Evolutionary conservation across 2,888 invertebrate species (phyloP).

Genomic region (Orthosia gracilis): DNA sequence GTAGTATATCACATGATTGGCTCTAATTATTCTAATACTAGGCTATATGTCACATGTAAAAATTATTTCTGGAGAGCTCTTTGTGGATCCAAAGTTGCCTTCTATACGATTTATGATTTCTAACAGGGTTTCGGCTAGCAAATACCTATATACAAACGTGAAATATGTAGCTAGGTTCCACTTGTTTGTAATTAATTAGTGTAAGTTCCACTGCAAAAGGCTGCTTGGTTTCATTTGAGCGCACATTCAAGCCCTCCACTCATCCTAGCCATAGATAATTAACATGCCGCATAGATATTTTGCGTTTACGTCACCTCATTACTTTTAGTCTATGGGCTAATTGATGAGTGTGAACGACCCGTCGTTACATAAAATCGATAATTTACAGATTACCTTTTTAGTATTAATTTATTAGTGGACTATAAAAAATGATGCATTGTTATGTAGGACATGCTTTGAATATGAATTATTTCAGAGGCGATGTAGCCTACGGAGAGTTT

Average conservation of each 20-base stretch:
- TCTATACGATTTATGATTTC: constrained; percentile 12
- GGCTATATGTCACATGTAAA: constrained; percentile 30
- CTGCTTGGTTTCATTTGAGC: constrained; percentile 48
- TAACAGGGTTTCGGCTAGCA: constrained; percentile 6
- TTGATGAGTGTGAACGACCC: constrained; percentile 67
- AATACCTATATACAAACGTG: constrained; percentile 31
- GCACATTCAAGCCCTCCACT: constrained; percentile 38
- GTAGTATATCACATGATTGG: constrained; percentile 19
- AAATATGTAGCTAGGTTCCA: constrained; percentile 31
- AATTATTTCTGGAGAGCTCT: constrained; percentile 13
- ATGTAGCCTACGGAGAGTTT: constrained; percentile 64
- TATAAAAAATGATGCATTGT: constrained; percentile 77
- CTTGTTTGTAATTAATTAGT: constrained; percentile 60
- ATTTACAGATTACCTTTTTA: constrained; percentile 76
- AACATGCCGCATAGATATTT: constrained; percentile 47
- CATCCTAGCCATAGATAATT: constrained; percentile 54
- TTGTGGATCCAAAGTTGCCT: constrained; percentile 4
- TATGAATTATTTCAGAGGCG: constrained; percentile 66
- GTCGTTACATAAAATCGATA: constrained; percentile 60
- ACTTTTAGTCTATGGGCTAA: constrained; percentile 58
- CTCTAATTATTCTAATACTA: constrained; percentile 35
- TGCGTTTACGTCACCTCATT: constrained; percentile 51
- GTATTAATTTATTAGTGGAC: constrained; percentile 74
- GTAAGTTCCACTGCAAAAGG: constrained; percentile 44
- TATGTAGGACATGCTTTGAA: constrained; percentile 70